These are phyloP conservation scores for Candoia aspera DNA, from an alignment of 2,113 vertebrate genomes.

Conservation along the genomic window DNA sequence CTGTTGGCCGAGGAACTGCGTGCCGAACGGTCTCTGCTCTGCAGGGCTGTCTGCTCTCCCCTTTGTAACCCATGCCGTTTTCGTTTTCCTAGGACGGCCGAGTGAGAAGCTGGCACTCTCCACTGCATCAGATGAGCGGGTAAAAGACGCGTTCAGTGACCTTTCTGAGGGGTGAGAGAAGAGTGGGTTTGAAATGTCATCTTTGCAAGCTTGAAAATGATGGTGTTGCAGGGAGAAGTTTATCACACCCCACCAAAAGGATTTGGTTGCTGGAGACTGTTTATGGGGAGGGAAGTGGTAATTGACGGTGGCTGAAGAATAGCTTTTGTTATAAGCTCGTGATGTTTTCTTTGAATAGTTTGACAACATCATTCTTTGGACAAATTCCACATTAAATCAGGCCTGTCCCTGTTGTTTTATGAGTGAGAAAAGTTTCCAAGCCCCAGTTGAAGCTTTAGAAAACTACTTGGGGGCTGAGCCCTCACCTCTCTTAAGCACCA, in stretches of 20 bases:
- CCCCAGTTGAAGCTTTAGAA: background rate
- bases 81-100: slow-evolving; percentile 73
- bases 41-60: background rate
- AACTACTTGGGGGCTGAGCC: background rate
- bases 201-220: slow-evolving; percentile 61
- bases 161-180: slow-evolving; percentile 92
- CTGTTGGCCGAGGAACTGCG: background rate
- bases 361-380: background rate
- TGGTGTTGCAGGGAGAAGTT: background rate
- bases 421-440: background rate
- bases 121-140: slow-evolving; percentile 76
- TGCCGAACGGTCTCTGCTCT: too few relatives aligned
- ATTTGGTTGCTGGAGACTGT: background rate
- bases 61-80: slow-evolving; percentile 54
- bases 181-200: slow-evolving; percentile 75
- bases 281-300: background rate
- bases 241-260: background rate
- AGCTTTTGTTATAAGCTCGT: background rate
- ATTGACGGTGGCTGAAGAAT: background rate
- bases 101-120: slow-evolving; percentile 71
- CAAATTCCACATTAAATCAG: background rate
- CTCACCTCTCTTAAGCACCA: background rate
- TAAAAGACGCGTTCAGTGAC: slow-evolving; percentile 86
- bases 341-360: background rate
- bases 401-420: background rate